phyloP scores from a whole-genome alignment of 2,888 invertebrate species.

The Buathra laborator region DNA sequence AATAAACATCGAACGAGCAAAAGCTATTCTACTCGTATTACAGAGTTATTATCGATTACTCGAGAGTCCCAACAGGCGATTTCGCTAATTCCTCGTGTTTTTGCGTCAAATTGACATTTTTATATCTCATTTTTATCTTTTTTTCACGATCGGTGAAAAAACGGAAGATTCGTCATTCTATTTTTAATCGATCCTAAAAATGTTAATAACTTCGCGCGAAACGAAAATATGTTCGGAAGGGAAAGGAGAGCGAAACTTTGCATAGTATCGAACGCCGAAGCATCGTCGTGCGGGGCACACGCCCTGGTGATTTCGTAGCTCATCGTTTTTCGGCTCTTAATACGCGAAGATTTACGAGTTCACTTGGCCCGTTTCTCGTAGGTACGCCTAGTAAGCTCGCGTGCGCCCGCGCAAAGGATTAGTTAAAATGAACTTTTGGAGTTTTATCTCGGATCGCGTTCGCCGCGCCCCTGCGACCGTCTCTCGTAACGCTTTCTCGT shows the following conservation, averaged over 20 bases:
- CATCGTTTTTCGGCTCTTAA: slow-evolving; percentile 60
- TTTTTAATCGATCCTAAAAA: slow-evolving; percentile 48
- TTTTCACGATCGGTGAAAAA: not conserved
- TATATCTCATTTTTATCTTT: not conserved
- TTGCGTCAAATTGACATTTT: not conserved
- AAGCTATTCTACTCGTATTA: too few species aligned
- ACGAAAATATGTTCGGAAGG: not conserved
- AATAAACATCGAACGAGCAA: slow-evolving; percentile 17
- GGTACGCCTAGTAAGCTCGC: slow-evolving; percentile 44
- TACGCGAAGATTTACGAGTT: slow-evolving; percentile 63
- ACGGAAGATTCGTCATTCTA: not conserved
- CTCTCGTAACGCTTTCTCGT: slow-evolving; percentile 15
- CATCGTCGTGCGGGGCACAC: slow-evolving; percentile 26
- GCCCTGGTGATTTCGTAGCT: slow-evolving; percentile 51
- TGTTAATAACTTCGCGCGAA: slow-evolving; percentile 33
- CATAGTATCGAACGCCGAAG: slow-evolving; percentile 1
- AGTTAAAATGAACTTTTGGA: slow-evolving; percentile 64
- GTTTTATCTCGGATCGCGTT: slow-evolving; percentile 64
- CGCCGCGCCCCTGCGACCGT: slow-evolving; percentile 17
- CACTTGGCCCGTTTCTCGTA: slow-evolving; percentile 20
- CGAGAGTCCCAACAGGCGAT: too few species aligned
- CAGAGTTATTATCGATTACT: too few species aligned
- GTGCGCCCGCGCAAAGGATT: slow-evolving; percentile 28
- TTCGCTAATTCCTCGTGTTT: not conserved
- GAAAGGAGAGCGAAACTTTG: not conserved